phyloP scores from a whole-genome alignment of 2,888 invertebrate genomes.

The Euspilapteryx auroguttella region DNA sequence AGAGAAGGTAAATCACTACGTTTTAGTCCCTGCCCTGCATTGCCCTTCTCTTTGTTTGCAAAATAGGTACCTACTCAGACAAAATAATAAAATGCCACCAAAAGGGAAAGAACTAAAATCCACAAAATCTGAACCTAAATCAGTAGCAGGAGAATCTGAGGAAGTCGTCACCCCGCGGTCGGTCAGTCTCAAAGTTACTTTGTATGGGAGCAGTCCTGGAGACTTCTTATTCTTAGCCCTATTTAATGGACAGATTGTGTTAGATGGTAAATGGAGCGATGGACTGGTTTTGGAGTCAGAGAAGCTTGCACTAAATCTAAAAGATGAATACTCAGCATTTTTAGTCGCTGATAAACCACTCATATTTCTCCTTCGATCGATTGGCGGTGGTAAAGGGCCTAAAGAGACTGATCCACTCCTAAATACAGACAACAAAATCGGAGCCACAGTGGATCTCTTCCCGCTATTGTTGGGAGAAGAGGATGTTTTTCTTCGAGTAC shows the following conservation, averaged over 20 bases:
- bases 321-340: conserved; percentile 15
- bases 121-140: too few species aligned
- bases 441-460: conserved; percentile 33
- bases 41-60: too few species aligned
- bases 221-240: conserved; percentile 21
- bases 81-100: too few species aligned
- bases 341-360: conserved; percentile 27
- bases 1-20: too few species aligned
- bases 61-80: too few species aligned
- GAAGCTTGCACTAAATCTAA: conserved; percentile 21
- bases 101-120: too few species aligned
- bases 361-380: conserved; percentile 24
- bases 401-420: conserved; percentile 32
- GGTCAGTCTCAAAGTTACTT: conserved; percentile 14
- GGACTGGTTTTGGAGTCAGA: conserved; percentile 12
- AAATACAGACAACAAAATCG: conserved; percentile 31
- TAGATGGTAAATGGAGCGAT: conserved; percentile 25
- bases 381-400: conserved; percentile 17
- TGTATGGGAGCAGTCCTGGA: conserved; percentile 18
- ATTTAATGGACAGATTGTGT: conserved; percentile 21
- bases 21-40: too few species aligned
- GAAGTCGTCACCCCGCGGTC: conserved; percentile 14
- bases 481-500: conserved; percentile 17
- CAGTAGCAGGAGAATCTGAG: too few species aligned
- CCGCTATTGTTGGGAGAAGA: conserved; percentile 35